Evolutionary conservation across 2,888 invertebrate genomes (phyloP), one percentile per base, ranked within the genome.

Genomic region (Lumbricus terrestris): DNA sequence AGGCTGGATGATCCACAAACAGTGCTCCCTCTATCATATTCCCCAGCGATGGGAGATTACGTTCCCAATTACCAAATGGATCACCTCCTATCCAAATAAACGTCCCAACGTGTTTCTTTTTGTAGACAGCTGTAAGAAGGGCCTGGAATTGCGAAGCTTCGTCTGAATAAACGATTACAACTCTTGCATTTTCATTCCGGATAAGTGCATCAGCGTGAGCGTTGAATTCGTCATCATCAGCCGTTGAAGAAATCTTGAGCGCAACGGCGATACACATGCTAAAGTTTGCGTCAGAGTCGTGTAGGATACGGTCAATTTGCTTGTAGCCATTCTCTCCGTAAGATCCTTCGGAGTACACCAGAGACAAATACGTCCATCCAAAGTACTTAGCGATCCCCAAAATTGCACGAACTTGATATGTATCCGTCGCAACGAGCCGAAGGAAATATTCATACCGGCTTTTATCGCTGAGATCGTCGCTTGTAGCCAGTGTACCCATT

Each of bases 321-420:
- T 92, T 93, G 34, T 92, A 92, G 11, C 92, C 93, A 47, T 93
- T 92, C 33, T 92, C 91, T 0, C 93, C 93, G 90, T 93, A 94
- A 13, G 92, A 92, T 23, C 97, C 97, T 93, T 97, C 96, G 2
- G 97, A 97, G 94, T 97, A 96, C 89, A 97, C 96, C 33, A 96
- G 96, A 88, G 97, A 97, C 88, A 97, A 96, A 94, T 97, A 97
- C 20, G 96, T 97, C 97, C 97, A 97, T 94, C 97, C 96, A 91
- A 94, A 93, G 88, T 92, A 90, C 1, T 90, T 90, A 35, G 93
- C 88, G 15, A 94, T 85, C 29, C 92, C 92, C 8, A 92, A 91
- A 69, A 94, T 92, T 13, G 92, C 93, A 82, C 92, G 91, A 5
- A 92, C 93, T 90, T 93, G 93, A 90, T 93, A 92, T 18, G 91